Conservation (phyloP, 1,140 invertebrate species). For the Drosophila melanica region DNA sequence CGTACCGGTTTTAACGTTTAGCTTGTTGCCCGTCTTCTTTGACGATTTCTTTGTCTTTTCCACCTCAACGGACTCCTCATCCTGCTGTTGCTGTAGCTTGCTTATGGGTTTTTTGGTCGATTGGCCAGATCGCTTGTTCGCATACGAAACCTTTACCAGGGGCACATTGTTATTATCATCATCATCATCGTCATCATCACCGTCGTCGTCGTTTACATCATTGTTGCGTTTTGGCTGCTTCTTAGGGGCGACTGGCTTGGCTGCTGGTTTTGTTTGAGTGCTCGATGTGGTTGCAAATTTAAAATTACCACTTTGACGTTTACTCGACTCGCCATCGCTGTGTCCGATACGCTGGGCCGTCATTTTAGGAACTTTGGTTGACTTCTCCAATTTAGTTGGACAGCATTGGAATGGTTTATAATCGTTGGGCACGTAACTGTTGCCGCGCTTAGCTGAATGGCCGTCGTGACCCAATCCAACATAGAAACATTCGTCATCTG, state of each 20-base stretch:
- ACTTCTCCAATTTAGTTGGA: constrained; percentile 90
- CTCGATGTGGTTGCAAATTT: constrained; percentile 58
- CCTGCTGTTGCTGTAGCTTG: constrained; percentile 40
- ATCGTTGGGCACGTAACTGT: constrained; percentile 90
- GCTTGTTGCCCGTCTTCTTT: constrained; percentile 67
- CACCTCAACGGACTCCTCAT: constrained; percentile 62
- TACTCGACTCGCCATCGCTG: constrained; percentile 55
- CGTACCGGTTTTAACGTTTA: constrained; percentile 89
- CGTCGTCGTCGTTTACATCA: constrained; percentile 47
- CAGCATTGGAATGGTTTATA: constrained; percentile 96
- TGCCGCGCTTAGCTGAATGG: constrained; percentile 85
- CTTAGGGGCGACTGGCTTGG: constrained; percentile 40
- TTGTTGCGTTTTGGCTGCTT: constrained; percentile 53
- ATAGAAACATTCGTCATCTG: constrained; percentile 98
- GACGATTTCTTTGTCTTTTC: constrained; percentile 68
- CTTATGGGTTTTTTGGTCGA: constrained; percentile 56
- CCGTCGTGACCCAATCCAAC: constrained; percentile 90
- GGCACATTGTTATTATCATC: constrained; percentile 66
- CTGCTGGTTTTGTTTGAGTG: constrained; percentile 34
- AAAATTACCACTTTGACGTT: constrained; percentile 67
- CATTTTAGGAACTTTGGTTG: constrained; percentile 84
- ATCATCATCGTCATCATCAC: constrained; percentile 60
- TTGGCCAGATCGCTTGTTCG: constrained; percentile 67
- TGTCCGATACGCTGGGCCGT: constrained; percentile 83
- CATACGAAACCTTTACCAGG: constrained; percentile 80